These are phyloP conservation scores for Hydrocynus forskahlii DNA, from an alignment of 2,797 vertebrate species.

Conservation along the genomic window DNA sequence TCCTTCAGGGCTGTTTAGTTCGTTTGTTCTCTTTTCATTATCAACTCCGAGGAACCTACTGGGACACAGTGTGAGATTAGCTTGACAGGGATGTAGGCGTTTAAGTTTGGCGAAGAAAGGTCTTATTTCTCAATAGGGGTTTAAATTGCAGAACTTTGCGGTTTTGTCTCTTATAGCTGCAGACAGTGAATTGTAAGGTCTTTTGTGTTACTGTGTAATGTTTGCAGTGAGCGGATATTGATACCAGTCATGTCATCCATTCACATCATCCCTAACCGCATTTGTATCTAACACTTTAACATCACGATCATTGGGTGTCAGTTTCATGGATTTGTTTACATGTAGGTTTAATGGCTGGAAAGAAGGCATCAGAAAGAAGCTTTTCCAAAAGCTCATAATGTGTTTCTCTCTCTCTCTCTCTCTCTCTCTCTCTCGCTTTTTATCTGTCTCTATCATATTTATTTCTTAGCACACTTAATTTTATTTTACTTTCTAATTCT, in stretches of 20 bases:
- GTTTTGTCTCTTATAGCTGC: neutral
- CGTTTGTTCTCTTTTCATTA: constrained; percentile 39
- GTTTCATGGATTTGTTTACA: neutral
- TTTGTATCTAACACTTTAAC: neutral
- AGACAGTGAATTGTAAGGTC: neutral
- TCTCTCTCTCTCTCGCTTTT: too few species aligned
- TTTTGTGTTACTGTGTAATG: neutral
- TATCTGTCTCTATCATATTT: neutral
- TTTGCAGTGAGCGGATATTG: too few species aligned
- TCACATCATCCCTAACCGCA: neutral
- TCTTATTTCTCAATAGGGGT: constrained; percentile 10
- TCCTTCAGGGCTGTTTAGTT: constrained; percentile 32
- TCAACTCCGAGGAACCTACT: constrained; percentile 26
- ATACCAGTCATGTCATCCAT: neutral
- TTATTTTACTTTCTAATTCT: constrained; percentile 1
- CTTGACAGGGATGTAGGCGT: constrained; percentile 11
- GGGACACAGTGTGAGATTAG: constrained; percentile 28
- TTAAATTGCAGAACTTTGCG: neutral
- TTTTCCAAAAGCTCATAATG: too few species aligned
- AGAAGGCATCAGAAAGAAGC: too few species aligned
- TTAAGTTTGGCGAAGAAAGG: neutral
- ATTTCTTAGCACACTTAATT: neutral
- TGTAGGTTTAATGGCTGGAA: too few species aligned
- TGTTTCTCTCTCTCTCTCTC: too few species aligned
- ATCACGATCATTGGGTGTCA: too few species aligned